A percentile compares a stretch with the other conserved stretches of the same genome.
Evolutionary conservation across 2,113 vertebrate genomes (phyloP).

Genomic region (Mola mola): DNA sequence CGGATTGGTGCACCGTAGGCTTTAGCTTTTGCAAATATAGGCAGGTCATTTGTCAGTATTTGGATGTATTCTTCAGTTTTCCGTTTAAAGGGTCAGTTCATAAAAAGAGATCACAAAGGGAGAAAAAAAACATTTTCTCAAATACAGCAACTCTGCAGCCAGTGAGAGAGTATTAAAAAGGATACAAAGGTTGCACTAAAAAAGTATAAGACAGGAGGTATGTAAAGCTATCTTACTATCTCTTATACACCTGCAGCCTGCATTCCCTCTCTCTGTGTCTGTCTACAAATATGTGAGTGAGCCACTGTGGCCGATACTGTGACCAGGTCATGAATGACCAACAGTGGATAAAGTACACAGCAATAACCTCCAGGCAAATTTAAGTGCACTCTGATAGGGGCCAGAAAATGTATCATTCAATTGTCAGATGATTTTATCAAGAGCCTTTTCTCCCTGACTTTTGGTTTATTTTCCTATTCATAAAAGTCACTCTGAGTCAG

Average conservation of each 20-base stretch:
- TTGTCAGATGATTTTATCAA: conserved; percentile 82
- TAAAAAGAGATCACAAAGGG: too few species aligned
- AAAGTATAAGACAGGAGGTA: background rate
- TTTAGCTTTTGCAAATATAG: too few species aligned
- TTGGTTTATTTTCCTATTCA: conserved; percentile 81
- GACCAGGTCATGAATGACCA: conserved; percentile 81
- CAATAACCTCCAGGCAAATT: conserved; percentile 83
- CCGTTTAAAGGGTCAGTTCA: too few species aligned
- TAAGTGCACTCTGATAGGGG: conserved; percentile 60
- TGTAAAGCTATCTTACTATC: background rate
- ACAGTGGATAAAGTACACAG: conserved; percentile 80
- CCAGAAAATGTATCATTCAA: conserved; percentile 82
- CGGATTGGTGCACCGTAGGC: too few species aligned
- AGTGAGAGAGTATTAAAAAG: too few species aligned
- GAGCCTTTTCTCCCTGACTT: conserved; percentile 70
- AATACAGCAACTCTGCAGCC: too few species aligned
- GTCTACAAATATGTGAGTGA: conserved; percentile 47
- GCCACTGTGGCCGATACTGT: conserved; percentile 55
- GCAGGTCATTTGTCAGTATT: too few species aligned
- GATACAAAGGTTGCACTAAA: too few species aligned
- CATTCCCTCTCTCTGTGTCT: conserved; percentile 18
- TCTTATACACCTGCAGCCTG: background rate
- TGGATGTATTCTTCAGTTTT: too few species aligned
- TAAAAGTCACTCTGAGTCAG: conserved; percentile 74
- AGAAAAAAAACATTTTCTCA: too few species aligned